Evolutionary conservation across 1,140 invertebrate genomes (phyloP).

Genomic region (Camponotus pennsylvanicus): DNA sequence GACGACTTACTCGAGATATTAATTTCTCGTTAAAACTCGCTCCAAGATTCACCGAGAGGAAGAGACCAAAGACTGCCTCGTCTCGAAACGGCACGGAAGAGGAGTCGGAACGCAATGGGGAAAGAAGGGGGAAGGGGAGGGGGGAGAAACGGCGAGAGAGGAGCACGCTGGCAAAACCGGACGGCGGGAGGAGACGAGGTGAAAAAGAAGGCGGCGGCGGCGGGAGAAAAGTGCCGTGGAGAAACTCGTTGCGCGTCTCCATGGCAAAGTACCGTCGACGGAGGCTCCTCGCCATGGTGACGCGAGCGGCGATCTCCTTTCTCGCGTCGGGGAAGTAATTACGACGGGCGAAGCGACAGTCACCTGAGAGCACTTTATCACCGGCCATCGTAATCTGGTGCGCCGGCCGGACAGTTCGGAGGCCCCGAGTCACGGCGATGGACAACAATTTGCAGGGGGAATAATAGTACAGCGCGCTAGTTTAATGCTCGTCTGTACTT

Average conservation of each 20-base stretch:
- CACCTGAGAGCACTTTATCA: constrained; percentile 70
- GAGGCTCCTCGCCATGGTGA: constrained; percentile 54
- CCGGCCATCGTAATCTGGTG: constrained; percentile 63
- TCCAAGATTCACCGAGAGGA: constrained; percentile 54
- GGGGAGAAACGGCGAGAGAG: background rate
- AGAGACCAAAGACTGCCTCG: constrained; percentile 29
- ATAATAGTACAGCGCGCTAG: constrained; percentile 28
- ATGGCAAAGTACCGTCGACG: constrained; percentile 50
- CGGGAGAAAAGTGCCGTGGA: constrained; percentile 62
- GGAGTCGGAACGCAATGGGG: background rate
- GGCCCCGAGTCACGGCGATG: constrained; percentile 35
- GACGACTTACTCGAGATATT: constrained; percentile 70
- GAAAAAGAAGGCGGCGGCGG: constrained; percentile 39
- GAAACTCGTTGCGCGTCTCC: constrained; percentile 58
- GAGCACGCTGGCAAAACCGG: background rate
- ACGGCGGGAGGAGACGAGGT: constrained; percentile 11
- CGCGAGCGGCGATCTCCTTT: constrained; percentile 65
- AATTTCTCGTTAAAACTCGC: constrained; percentile 76
- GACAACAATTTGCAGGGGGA: constrained; percentile 56
- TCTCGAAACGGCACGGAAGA: constrained; percentile 60
- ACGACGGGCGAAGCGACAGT: constrained; percentile 61
- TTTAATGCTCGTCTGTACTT: constrained; percentile 53
- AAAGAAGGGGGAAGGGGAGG: background rate
- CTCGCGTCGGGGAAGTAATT: constrained; percentile 66
- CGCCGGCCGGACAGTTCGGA: constrained; percentile 27